phyloP scores from a whole-genome alignment of 2,797 vertebrate genomes.

The Falco concolor region DNA sequence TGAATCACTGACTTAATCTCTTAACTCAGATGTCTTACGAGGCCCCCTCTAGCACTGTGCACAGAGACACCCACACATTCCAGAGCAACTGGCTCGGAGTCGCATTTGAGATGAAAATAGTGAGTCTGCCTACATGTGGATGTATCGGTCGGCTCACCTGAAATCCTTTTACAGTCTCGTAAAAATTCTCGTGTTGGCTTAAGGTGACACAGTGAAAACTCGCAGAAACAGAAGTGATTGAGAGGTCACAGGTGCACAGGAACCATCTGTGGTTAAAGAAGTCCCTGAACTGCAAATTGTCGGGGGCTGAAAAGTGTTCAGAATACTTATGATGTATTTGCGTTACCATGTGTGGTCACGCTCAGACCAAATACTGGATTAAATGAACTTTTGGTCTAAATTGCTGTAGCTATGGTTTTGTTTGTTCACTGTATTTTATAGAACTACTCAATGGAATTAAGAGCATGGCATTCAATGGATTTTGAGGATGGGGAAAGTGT shows the following conservation, averaged over 20 bases:
- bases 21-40: background rate
- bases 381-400: background rate
- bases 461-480: background rate
- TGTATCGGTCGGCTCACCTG: background rate
- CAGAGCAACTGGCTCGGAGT: background rate
- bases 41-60: background rate
- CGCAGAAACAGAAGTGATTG: background rate
- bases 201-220: background rate
- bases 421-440: background rate
- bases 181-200: background rate
- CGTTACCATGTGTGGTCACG: background rate
- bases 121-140: background rate
- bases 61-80: background rate
- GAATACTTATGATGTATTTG: background rate
- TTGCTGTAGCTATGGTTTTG: background rate
- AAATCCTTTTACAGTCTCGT: background rate
- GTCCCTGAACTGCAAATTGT: background rate
- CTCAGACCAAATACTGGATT: background rate
- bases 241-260: background rate
- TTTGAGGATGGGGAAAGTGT: background rate
- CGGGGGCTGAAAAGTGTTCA: background rate
- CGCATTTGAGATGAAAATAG: background rate
- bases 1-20: background rate
- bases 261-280: background rate
- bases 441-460: background rate